A percentile compares a stretch with the other conserved stretches of the same genome.
These are phyloP conservation scores for Hemibagrus wyckioides DNA, from an alignment of 2,113 vertebrate genomes.

Conservation along the genomic window DNA sequence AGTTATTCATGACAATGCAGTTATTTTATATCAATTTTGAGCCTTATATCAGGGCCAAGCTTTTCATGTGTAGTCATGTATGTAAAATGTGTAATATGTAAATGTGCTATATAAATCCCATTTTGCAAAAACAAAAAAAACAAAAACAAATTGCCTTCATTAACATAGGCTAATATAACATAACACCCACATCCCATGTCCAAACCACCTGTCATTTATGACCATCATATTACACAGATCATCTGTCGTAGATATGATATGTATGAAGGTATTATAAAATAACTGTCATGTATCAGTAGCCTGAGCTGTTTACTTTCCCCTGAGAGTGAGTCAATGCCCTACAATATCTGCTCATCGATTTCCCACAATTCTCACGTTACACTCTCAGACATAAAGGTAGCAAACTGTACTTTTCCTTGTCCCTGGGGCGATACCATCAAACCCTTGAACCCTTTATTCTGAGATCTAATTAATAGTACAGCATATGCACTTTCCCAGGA, in stretches of 20 bases:
- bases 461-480: background rate
- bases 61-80: background rate
- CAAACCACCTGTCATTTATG: background rate
- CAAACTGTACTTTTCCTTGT: background rate
- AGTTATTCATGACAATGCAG: background rate
- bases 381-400: background rate
- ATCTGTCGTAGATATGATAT: background rate
- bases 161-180: background rate
- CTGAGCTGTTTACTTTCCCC: background rate
- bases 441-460: background rate
- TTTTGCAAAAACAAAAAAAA: background rate
- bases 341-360: conserved; percentile 12
- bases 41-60: background rate
- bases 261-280: background rate
- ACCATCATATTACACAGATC: background rate
- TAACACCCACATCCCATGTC: background rate
- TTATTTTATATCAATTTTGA: background rate
- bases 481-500: background rate
- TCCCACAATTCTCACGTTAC: conserved; percentile 9
- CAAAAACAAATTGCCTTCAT: too few species aligned
- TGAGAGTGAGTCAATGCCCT: background rate
- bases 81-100: background rate
- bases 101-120: background rate
- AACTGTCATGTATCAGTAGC: background rate
- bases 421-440: background rate